Base-by-base conservation (phyloP, 2,797 vertebrate species). In the Amphiprion clarkii region DNA sequence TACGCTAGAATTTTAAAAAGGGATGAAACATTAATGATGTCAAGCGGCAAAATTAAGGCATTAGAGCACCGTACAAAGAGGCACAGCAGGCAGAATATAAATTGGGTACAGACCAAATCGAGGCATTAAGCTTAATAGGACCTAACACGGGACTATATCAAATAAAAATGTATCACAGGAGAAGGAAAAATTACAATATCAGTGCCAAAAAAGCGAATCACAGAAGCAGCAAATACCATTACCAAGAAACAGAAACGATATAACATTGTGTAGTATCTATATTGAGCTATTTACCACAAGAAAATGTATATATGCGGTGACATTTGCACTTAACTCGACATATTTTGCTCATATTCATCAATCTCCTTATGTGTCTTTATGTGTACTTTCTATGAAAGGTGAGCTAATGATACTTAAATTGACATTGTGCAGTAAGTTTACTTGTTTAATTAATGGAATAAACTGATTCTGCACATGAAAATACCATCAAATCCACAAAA, bases 61-160 rank as follows among this genome's bases (percentile, higher is more conserved):
- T 60, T 60, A 58, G 33, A 78, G 74, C 39, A 21, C 48, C 2
- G n/a, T 27, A 23, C 67, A 82, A 87, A 77, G 71, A 78, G 61
- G 44, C 59, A 62, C 33, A 44, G 65, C 66, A 58, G 54, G 46
- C 42, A 21, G 46, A 54, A 67, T 61, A 74, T 67, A 66, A 74
- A 56, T 67, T 23, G 17, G 36, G 31, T 31, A 60, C 27, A 40
- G 60, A 71, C 48, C 33, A 72, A 77, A 79, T 60, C 36, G 58
- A 60, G 46, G 25, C 53, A 75, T 81, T 73, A 81, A 68, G 73
- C 14, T 36, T 74, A 70, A 82, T 74, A 59, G 58, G 55, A 76
- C 23, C 56, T 53, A 67, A 81, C 66, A 65, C 9, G 1, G 0
- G 39, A 19, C 14, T 16, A 44, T 56, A 74, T 69, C 80, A 40